Evolutionary conservation across 2,113 vertebrate genomes (phyloP).

Genomic region (Recurvirostra avosetta): DNA sequence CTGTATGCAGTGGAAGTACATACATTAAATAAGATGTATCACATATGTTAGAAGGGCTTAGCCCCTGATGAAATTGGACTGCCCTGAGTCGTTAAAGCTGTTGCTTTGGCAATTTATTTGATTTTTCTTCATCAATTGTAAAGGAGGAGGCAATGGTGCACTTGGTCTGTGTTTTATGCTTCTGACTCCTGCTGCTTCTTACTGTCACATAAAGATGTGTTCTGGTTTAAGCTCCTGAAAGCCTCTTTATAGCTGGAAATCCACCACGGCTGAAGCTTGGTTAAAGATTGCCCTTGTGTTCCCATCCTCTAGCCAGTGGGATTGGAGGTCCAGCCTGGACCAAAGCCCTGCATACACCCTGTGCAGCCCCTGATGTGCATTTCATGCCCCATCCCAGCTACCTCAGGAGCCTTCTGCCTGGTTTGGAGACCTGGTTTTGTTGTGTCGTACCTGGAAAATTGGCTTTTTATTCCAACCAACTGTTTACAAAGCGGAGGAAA

Average conservation of each 20-base stretch:
- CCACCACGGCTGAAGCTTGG: background rate
- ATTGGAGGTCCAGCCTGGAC: background rate
- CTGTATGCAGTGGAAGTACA: background rate
- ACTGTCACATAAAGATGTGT: background rate
- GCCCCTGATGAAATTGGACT: background rate
- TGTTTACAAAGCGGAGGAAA: background rate
- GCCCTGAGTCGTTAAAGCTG: background rate
- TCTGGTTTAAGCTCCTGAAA: background rate
- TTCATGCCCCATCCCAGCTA: background rate
- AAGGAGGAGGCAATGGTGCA: background rate
- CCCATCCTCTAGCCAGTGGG: background rate
- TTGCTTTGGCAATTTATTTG: background rate
- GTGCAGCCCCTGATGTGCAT: background rate
- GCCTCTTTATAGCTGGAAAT: background rate
- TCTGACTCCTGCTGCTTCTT: background rate
- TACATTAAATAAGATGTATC: background rate
- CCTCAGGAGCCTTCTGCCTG: background rate
- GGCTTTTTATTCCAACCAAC: background rate
- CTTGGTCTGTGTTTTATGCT: background rate
- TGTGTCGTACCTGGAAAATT: background rate
- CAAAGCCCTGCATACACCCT: background rate
- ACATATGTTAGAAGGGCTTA: background rate
- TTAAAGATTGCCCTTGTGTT: background rate
- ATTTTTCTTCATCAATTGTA: background rate
- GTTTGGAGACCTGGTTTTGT: background rate